Conservation (phyloP, 2,113 vertebrate species). For the Paramisgurnus dabryanus region DNA sequence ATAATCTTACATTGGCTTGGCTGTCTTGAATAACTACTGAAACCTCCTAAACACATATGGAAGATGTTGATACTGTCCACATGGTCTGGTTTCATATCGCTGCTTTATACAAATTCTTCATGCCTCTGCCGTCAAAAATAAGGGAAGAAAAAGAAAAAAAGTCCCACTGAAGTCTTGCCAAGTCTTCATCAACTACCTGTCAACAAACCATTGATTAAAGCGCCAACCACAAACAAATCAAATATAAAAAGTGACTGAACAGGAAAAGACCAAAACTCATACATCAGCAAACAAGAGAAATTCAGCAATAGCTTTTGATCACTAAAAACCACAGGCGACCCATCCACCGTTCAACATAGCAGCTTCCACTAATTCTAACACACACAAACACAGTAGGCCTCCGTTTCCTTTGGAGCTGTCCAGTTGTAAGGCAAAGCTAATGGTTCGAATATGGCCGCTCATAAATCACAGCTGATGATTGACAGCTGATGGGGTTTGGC, state of each 20-base stretch:
- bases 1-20: neutral
- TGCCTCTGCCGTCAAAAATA: slow-evolving; percentile 33
- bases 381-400: slow-evolving; percentile 48
- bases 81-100: slow-evolving; percentile 36
- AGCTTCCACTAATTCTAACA: slow-evolving; percentile 49
- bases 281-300: slow-evolving; percentile 51
- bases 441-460: slow-evolving; percentile 53
- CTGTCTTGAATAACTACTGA: slow-evolving; percentile 30
- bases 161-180: slow-evolving; percentile 40
- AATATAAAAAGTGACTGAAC: slow-evolving; percentile 39
- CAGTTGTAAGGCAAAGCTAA: slow-evolving; percentile 53
- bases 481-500: slow-evolving; percentile 55
- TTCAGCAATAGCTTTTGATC: slow-evolving; percentile 40
- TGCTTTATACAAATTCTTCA: slow-evolving; percentile 35
- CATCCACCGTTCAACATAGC: slow-evolving; percentile 44
- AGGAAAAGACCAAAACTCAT: slow-evolving; percentile 40
- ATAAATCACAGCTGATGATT: slow-evolving; percentile 55
- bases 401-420: slow-evolving; percentile 52
- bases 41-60: slow-evolving; percentile 25
- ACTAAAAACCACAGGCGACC: slow-evolving; percentile 38
- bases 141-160: slow-evolving; percentile 6
- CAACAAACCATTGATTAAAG: slow-evolving; percentile 49
- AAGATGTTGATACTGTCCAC: slow-evolving; percentile 29
- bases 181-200: slow-evolving; percentile 41
- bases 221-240: slow-evolving; percentile 41